phyloP scores from a whole-genome alignment of 2,113 vertebrate species.

The Pseudolaguvia tuberculata region DNA sequence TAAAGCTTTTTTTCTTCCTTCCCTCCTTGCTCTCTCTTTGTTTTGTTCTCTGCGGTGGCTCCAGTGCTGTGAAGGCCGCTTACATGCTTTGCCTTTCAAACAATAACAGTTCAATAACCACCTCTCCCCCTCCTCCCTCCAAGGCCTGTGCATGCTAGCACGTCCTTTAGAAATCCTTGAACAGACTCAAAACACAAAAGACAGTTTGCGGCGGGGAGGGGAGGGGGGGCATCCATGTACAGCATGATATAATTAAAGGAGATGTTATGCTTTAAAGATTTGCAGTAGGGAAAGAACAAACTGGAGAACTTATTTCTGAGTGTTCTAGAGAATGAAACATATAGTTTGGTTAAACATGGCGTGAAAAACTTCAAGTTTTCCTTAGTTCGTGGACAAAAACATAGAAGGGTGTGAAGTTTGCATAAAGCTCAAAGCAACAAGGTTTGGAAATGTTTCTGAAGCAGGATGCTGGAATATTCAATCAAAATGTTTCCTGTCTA shows the following conservation, averaged over 20 bases:
- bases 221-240: constrained; percentile 24
- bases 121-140: constrained; percentile 33
- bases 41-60: constrained; percentile 47
- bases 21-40: constrained; percentile 28
- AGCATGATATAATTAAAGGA: constrained; percentile 57
- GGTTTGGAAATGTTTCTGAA: constrained; percentile 45
- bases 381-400: background rate
- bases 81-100: constrained; percentile 53
- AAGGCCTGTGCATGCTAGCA: constrained; percentile 49
- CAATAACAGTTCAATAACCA: constrained; percentile 49
- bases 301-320: constrained; percentile 29
- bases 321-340: constrained; percentile 2
- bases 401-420: background rate
- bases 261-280: constrained; percentile 59
- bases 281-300: constrained; percentile 38
- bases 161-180: constrained; percentile 57
- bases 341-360: background rate
- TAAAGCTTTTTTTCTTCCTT: constrained; percentile 43
- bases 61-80: constrained; percentile 48
- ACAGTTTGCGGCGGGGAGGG: constrained; percentile 38
- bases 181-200: constrained; percentile 51
- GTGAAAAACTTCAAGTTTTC: background rate
- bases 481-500: constrained; percentile 61
- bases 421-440: constrained; percentile 3
- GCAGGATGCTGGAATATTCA: constrained; percentile 65